phyloP scores from a whole-genome alignment of 2,113 vertebrate species.

The Ptilorrhoa leucosticta region DNA sequence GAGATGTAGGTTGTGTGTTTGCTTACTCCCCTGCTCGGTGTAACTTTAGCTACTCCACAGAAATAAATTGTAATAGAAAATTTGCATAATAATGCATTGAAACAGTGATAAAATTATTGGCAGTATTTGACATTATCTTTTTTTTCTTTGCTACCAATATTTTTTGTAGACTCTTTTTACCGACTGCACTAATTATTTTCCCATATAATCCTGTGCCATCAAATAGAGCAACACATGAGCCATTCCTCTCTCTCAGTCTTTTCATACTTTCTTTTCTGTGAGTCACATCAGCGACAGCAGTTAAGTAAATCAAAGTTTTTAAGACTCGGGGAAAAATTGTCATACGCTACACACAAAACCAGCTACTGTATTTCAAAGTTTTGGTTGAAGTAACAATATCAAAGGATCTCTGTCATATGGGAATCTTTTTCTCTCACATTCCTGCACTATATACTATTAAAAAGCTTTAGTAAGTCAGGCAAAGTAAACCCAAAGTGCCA shows the following conservation, averaged over 20 bases:
- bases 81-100: neutral
- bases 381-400: slow-evolving; percentile 49
- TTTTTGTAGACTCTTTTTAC: neutral
- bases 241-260: neutral
- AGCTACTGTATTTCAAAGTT: slow-evolving; percentile 54
- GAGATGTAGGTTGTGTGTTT: neutral
- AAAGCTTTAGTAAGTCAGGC: slow-evolving; percentile 20
- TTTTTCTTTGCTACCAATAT: neutral
- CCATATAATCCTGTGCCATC: slow-evolving; percentile 11
- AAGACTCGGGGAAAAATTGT: slow-evolving; percentile 18
- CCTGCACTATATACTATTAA: slow-evolving; percentile 3
- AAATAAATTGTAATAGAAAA: neutral
- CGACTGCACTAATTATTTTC: slow-evolving; percentile 21
- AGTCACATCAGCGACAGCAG: slow-evolving; percentile 8
- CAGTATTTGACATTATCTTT: neutral
- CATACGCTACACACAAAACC: neutral
- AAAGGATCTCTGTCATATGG: slow-evolving; percentile 43
- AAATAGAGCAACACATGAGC: slow-evolving; percentile 32
- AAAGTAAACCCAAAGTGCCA: neutral
- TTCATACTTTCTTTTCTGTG: neutral
- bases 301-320: slow-evolving; percentile 60
- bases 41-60: neutral
- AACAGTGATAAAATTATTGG: neutral
- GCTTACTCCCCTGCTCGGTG: neutral
- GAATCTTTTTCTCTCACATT: slow-evolving; percentile 5